Base-by-base conservation (phyloP, 2,113 vertebrate genomes). In the Perccottus glenii region DNA sequence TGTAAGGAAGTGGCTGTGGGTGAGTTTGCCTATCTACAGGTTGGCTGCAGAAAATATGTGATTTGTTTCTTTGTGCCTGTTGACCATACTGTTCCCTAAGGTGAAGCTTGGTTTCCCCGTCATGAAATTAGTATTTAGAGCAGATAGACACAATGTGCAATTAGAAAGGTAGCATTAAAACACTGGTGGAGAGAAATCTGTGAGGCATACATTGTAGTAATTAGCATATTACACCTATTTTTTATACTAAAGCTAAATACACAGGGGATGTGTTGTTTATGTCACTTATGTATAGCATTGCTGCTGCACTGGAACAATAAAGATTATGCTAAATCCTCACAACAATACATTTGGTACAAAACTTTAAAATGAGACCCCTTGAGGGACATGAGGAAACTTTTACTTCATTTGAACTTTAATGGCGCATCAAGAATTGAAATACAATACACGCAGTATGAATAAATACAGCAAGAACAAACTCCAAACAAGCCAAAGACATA, bases 81-180 rank as follows among this genome's bases (percentile, higher is more conserved):
- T 66, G 78, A 86, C 70, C 69, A 60, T 55, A 44, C 56, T 38
- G 42, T 47, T 69, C 77, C 61, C 70, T 46, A 61, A 70, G 70
- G 75, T 80, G 52, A 5, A 48, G 69, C 61, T 64, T 33, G 55
- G 15, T 48, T 51, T 49, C 48, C 68, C 64, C 57, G 48, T 58
- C 46, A 45, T 71, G 66, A 72, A 87, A 68, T 55, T 60, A 53
- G 68, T 62, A 72, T 74, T 81, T 80, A 66, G 73, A 73, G 57
- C 42, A 0, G 48, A 48, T 50, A 60, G 36, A 67, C 15, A 60
- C 48, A 60, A 0, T 4, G 60, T 73, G 67, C 73, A 85, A 84
- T 85, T 85, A 87, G 69, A 76, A 62, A 74, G 57, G 40, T 65
- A 60, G 58, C 36, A 61, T 64, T 71, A 62, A 60, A 55, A 67